Evolutionary conservation across 2,113 vertebrate species (phyloP), one percentile per base, ranked within the genome.

Genomic region (Daubentonia madagascariensis): DNA sequence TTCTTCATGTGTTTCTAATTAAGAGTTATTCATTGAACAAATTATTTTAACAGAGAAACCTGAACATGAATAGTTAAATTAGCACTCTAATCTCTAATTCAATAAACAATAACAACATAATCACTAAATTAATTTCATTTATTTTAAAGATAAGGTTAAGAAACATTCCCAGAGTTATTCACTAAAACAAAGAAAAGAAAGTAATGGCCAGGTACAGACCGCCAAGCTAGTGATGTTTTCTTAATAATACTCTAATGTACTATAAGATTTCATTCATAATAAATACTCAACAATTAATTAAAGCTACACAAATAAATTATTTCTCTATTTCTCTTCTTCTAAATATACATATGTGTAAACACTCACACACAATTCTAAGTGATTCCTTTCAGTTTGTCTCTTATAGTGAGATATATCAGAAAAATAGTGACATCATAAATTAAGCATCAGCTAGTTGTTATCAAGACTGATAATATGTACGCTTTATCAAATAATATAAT

Each of bases 121-220:
- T 68, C 32, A 85, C 11, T n/a, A 10, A 61, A 79, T 86, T 89
- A 72, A 67, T 70, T 93, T 75, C 40, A 88, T 22, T 84, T 12
- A 68, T 37, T 93, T 94, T 59, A 93, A 88, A 88, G 35, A 91
- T 65, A 32, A 95, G 30, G 28, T 87, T 91, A 87, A 91, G 22
- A 73, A 93, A 45, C 50, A 83, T n/a, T 63, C 8, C 6, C 43
- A 84, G 18, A 79, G 23, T 79, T 73, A 89, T 48, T 76, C 30
- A 54, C 20, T 40, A 72, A 87, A 87, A 94, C 35, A 94, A 81
- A 88, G 14, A 86, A 3, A 16, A 68, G 22, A 96, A 35, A 73
- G 9, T 85, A 52, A 84, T 12, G 13, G 4, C 28, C 17, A 85
- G 1, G 25, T 45, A 85, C 35, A 94, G 61, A 48, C 18, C 11